These are phyloP conservation scores for Muraenolepis orangiensis DNA, from an alignment of 2,797 vertebrate genomes.

Conservation along the genomic window DNA sequence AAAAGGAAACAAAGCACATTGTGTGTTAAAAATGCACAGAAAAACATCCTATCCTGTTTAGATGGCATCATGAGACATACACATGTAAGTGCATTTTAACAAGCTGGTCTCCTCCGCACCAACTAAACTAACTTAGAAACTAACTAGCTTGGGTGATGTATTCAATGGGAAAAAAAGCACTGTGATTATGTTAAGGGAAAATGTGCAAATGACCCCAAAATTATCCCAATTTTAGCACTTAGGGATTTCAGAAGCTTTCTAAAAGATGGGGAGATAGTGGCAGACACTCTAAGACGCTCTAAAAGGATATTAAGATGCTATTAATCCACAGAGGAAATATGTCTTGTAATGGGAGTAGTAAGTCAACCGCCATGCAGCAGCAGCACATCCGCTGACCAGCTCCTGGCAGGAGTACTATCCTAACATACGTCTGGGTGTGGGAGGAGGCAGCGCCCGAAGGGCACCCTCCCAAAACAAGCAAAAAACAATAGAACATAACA, in stretches of 20 bases:
- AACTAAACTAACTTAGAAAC: neutral
- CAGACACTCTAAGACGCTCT: neutral
- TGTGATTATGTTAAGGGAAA: neutral
- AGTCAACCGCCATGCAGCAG: neutral
- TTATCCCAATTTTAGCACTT: neutral
- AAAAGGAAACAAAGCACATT: neutral
- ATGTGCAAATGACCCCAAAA: neutral
- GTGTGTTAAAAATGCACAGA: neutral
- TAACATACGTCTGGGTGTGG: neutral
- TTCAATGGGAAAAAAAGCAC: neutral
- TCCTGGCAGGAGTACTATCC: neutral
- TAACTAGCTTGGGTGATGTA: neutral
- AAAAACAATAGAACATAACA: neutral
- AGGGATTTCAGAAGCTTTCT: neutral
- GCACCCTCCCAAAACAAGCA: neutral
- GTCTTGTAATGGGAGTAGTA: neutral
- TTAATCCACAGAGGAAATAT: neutral
- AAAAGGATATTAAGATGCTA: neutral
- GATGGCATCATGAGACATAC: neutral
- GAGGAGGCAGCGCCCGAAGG: neutral
- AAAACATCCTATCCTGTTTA: neutral
- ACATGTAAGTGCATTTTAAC: neutral
- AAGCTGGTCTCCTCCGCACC: too few relatives aligned
- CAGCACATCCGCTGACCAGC: neutral
- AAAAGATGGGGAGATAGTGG: neutral